Evolutionary conservation across 2,888 invertebrate species (phyloP), one percentile per base, ranked within the genome.

Genomic region (Chrysolina oricalcia): DNA sequence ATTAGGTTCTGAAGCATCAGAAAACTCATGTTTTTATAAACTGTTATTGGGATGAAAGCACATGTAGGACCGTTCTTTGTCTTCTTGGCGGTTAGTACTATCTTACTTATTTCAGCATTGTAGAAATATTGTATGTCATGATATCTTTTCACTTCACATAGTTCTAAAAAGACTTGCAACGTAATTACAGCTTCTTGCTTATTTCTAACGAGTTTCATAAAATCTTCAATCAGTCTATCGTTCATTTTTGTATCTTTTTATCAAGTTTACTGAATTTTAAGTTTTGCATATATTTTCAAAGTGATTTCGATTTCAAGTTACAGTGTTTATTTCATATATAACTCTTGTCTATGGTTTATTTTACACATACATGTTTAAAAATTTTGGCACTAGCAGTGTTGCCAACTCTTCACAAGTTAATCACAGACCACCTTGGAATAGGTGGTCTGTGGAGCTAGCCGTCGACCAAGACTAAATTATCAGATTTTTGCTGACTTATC

Each of bases 81-180:
- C 76, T 86, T 88, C 78, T 85, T 89, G 1, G 88, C 91, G 72
- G 87, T 87, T 23, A 91, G 84, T 74, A 89, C 89, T 46, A 90
- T 82, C 59, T 88, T 81, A 74, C 89, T 85, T 13, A 90, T 76
- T 8, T 77, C 77, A n/a, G 86, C 74, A 19, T 88, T 86, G 76
- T 87, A 90, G 27, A 87, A 86, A 79, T 90, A 90, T 46, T 88
- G 83, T 2, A 91, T 88, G 80, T 90, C 87, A 88, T 89, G 89
- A 70, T 90, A 89, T 78, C 86, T 86, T 80, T 89, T 90, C 21
- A 88, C 89, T 89, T 91, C 90, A 78, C 89, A 89, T 56, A 93
- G 83, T 82, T 92, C 91, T 63, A 90, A 86, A 81, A 91, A 91
- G 2, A 91, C 90, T 80, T 91, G 90, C 68, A 89, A 88, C 0